A percentile compares a stretch with the other conserved stretches of the same genome.
phyloP scores from a whole-genome alignment of 2,113 vertebrate genomes.

The Fulica atra region DNA sequence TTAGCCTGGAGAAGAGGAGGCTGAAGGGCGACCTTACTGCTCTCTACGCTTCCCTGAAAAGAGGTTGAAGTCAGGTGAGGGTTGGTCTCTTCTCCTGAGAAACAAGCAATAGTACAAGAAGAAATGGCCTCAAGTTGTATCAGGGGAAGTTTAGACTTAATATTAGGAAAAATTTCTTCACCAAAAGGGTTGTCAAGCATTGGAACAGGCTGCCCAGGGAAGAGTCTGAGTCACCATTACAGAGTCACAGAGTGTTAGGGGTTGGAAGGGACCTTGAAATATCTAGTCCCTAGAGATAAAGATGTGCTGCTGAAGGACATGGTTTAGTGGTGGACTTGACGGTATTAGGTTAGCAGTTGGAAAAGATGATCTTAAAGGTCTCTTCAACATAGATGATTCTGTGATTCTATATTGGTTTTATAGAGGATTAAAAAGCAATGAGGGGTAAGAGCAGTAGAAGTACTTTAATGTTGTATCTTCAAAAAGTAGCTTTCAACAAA shows the following conservation, averaged over 20 bases:
- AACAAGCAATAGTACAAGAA: fast-evolving
- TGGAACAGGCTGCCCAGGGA: not conserved
- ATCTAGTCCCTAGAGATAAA: not conserved
- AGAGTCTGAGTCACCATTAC: too few relatives aligned
- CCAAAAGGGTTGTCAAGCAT: fast-evolving
- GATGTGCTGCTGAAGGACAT: not conserved
- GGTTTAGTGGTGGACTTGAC: not conserved
- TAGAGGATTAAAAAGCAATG: not conserved
- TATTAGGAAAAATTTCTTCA: not conserved
- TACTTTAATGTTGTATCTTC: not conserved
- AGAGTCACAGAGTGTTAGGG: too few relatives aligned
- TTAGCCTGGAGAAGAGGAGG: not conserved
- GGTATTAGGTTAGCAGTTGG: not conserved
- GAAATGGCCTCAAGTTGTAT: fast-evolving
- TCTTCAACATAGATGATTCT: not conserved
- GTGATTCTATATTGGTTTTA: not conserved
- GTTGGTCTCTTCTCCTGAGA: not conserved
- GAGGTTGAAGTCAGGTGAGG: not conserved
- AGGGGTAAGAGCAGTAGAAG: not conserved
- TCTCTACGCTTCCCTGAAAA: not conserved
- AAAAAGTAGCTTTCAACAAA: not conserved
- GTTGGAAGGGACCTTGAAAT: too few relatives aligned
- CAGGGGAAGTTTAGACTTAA: not conserved
- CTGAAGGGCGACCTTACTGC: not conserved
- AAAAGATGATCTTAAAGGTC: not conserved